Evolutionary conservation across 2,113 vertebrate species (phyloP).

Genomic region (Lipophrys pholis): DNA sequence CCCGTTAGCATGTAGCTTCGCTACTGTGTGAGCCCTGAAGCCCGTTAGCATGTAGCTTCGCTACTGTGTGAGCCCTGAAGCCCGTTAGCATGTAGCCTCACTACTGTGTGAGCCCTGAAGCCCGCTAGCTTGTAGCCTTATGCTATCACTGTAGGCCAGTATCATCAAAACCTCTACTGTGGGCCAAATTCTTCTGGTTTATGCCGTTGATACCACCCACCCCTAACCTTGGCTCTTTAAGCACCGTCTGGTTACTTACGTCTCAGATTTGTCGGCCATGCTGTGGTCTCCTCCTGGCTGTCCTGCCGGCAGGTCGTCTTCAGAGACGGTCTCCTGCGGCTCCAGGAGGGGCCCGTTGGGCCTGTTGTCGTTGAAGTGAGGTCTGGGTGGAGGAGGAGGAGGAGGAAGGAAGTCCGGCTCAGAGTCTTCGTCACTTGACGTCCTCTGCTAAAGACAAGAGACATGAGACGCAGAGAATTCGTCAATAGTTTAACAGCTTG

Average conservation of each 20-base stretch:
- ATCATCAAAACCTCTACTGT: too few relatives aligned
- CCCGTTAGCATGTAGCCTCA: too few relatives aligned
- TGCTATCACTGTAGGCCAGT: too few relatives aligned
- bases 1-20: too few relatives aligned
- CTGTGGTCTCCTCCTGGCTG: conserved; percentile 74
- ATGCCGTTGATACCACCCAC: too few relatives aligned
- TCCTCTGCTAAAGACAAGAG: conserved; percentile 73
- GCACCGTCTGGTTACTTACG: conserved; percentile 77
- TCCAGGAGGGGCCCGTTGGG: conserved; percentile 68
- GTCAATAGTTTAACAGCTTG: not conserved
- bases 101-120: too few relatives aligned
- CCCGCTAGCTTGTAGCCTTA: too few relatives aligned
- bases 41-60: too few relatives aligned
- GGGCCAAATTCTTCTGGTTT: too few relatives aligned
- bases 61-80: too few relatives aligned
- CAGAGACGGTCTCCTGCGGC: conserved; percentile 57
- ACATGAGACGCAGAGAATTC: conserved; percentile 3
- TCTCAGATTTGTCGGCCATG: conserved; percentile 77
- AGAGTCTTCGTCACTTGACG: conserved; percentile 83
- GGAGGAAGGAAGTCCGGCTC: conserved; percentile 76
- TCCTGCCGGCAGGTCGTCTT: conserved; percentile 65
- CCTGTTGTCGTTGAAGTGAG: conserved; percentile 65
- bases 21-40: too few relatives aligned
- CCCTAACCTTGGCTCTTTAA: too few relatives aligned
- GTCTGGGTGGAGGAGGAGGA: conserved; percentile 76